Base-by-base conservation (phyloP, 2,797 vertebrate genomes). In the Myotis vivesi region DNA sequence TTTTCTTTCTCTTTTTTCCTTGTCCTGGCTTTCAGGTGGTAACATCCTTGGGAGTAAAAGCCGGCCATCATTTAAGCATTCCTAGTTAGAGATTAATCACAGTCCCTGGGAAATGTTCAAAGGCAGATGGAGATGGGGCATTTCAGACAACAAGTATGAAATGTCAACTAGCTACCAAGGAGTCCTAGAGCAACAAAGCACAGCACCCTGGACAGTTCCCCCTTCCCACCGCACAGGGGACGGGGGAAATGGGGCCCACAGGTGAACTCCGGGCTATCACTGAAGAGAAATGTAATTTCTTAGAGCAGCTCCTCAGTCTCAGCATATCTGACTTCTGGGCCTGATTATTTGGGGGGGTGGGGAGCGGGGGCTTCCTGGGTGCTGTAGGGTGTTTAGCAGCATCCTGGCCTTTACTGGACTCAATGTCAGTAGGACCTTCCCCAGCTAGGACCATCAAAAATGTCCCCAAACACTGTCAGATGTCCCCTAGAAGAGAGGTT, bases 321-420 rank as follows among this genome's bases (percentile, higher is more conserved):
- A 71, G 59, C 8, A 4, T 8, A 3, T 33, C 30, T 59, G 20
- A 38, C 20, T 12, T 73, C 8, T 68, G 8, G 55, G 2, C 8
- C 33, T 12, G 28, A 2, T 10, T 9, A 4, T 4, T 57, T 85
- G 11, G 25, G 22, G 23, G 11, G 16, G 33, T 6, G 4, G 41
- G 13, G 28, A 36, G 36, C 11, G n/a, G 1, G 3, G 22, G 55
- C 55, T 57, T 25, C 6, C 62, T 64, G 20, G 4, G 33, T n/a
- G 7, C 12, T 30, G 2, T 1, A 20, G 3, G 3, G 8, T 16
- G 0, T 28, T 23, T 20, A 36, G 5, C 30, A 36, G 1, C 17
- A 41, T 4, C 51, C 38, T 62, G 20, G 36, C 19, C 13, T 89
- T 72, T 53, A 46, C 2, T 16, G 12, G 13, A 12, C 17, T 0